Base-by-base conservation (phyloP, 2,797 vertebrate genomes). In the Hyperoplus lanceolatus region DNA sequence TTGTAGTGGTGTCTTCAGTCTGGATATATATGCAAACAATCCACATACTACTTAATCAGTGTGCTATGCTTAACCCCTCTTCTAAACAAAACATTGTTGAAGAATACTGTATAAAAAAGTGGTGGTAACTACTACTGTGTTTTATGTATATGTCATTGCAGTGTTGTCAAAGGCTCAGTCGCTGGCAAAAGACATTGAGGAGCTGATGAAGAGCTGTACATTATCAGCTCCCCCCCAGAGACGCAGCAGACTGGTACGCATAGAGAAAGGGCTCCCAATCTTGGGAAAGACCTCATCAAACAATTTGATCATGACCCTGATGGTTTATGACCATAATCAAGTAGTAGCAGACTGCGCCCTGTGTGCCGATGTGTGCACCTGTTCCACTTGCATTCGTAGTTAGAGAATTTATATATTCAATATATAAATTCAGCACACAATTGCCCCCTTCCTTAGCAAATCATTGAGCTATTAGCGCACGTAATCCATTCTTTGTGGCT, bases 141-240 rank as follows among this genome's bases (percentile, higher is more conserved):
- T 55, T 48, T 84, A 21, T 79, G 3, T 75, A 16, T 75, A n/a
- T 90, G 51, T 85, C 42, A 66, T 82, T 88, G 57, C 87, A 95
- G 93, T 93, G 79, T 75, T 91, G 71, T 75, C 59, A 60, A 57
- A 89, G 39, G 84, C 92, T 61, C 65, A 85, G 76, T 41, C 56
- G 55, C 74, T 94, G 72, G 48, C 89, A 84, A 53, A 18, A 39
- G 81, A 86, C 5, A 87, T 92, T 63, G 79, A 93, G 60, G 56
- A 87, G 63, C 72, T 92, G 76, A 43, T 90, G 41, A 36, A 66
- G 36, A 16, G 41, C 9, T 88, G 81, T 59, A 29, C 56, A 18
- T 21, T 66, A 54, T n/a, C 42, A 36, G n/a, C 15, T 38, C 41
- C 29, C 15, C 66, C 70, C 66, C 58, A 39, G 49, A 65, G 10